Conservation (phyloP, 2,797 vertebrate species). For the Catamblyrhynchus diadema region DNA sequence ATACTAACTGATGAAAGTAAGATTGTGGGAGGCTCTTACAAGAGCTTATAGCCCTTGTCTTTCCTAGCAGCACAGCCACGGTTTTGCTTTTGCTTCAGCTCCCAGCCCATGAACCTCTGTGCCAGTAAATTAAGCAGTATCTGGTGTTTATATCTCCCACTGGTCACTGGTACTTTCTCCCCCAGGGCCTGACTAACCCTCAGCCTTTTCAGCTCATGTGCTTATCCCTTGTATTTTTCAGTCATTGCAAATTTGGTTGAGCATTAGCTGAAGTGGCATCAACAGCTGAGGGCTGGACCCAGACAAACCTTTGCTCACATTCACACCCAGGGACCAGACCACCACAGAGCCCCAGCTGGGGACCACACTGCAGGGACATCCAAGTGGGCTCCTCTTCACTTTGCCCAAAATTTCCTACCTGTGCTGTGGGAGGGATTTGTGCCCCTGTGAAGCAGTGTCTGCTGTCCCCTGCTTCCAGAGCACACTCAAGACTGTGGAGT, state of each 20-base stretch:
- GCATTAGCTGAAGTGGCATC: neutral
- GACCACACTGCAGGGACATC: accelerated
- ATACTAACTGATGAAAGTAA: conserved; percentile 6
- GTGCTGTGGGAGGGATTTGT: neutral
- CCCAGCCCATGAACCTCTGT: neutral
- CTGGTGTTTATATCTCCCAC: neutral
- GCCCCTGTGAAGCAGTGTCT: neutral
- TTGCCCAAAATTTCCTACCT: neutral
- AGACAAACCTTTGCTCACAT: neutral
- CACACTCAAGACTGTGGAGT: accelerated
- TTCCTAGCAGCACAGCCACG: neutral
- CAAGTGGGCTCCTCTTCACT: accelerated
- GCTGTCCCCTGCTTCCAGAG: neutral
- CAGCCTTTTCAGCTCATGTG: neutral
- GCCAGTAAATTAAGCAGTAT: neutral
- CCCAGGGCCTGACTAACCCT: neutral
- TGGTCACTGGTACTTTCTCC: neutral
- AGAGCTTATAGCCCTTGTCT: neutral
- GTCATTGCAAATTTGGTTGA: neutral
- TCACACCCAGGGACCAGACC: neutral
- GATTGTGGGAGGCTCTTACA: neutral
- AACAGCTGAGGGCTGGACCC: neutral
- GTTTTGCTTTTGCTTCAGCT: neutral
- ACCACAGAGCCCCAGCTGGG: neutral
- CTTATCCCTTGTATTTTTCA: neutral